These are phyloP conservation scores for Anaspis maculata DNA, from an alignment of 2,888 invertebrate species.

Conservation along the genomic window DNA sequence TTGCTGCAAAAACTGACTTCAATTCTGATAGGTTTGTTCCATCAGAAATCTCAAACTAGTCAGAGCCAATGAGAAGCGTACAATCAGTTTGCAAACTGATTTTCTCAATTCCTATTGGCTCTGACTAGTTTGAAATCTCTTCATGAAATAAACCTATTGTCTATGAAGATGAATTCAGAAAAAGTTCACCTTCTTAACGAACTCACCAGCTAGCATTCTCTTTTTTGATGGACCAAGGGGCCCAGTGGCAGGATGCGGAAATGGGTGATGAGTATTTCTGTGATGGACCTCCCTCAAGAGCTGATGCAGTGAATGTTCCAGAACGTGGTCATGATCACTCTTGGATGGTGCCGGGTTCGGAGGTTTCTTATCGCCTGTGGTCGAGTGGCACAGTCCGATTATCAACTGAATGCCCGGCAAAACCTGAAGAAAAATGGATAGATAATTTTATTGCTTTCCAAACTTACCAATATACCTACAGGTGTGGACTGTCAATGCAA, in stretches of 20 bases:
- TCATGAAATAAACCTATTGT: too few relatives aligned
- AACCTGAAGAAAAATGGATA: conserved; percentile 10
- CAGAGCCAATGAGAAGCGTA: too few relatives aligned
- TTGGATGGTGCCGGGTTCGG: conserved; percentile 44
- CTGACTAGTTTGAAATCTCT: too few relatives aligned
- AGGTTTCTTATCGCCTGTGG: conserved; percentile 51
- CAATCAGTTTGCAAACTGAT: too few relatives aligned
- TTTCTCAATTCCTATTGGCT: too few relatives aligned
- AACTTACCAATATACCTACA: too few relatives aligned
- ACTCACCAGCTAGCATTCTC: conserved; percentile 78
- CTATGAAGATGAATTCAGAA: conserved; percentile 3
- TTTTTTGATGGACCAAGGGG: conserved; percentile 89
- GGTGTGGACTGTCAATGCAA: too few relatives aligned
- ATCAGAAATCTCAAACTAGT: too few relatives aligned
- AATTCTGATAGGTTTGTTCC: too few relatives aligned
- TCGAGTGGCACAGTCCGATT: conserved; percentile 85
- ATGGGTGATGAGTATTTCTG: conserved; percentile 85
- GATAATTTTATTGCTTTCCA: too few relatives aligned
- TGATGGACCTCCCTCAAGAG: conserved; percentile 86
- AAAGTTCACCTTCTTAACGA: conserved; percentile 51
- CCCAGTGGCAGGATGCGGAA: conserved; percentile 92
- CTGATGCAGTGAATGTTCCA: conserved; percentile 94
- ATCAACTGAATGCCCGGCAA: conserved; percentile 88
- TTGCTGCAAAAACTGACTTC: too few relatives aligned
- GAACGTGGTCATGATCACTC: conserved; percentile 88